phyloP scores from a whole-genome alignment of 2,113 vertebrate species.

The Aplodontia rufa region DNA sequence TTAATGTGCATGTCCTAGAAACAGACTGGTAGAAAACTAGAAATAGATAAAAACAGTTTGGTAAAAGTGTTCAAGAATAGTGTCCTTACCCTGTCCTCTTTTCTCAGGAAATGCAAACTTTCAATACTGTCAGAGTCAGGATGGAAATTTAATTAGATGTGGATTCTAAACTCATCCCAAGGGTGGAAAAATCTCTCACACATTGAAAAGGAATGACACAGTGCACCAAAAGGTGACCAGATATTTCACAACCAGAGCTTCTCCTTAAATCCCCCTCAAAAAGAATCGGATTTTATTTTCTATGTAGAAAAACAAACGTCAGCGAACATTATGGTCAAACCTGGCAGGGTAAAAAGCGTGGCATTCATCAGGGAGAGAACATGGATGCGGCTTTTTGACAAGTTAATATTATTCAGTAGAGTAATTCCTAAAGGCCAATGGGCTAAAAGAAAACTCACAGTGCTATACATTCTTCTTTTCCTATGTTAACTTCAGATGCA shows the following conservation, averaged over 20 bases:
- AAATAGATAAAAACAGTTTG: not conserved
- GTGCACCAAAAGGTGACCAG: not conserved
- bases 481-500: not conserved
- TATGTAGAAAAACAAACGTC: constrained; percentile 22
- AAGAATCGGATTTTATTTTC: constrained; percentile 30
- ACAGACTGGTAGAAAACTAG: not conserved
- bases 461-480: constrained; percentile 15
- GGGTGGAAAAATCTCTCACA: not conserved
- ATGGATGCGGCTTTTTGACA: not conserved
- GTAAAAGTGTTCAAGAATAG: not conserved
- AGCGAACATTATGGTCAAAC: not conserved
- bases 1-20: not conserved
- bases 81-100: not conserved
- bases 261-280: not conserved
- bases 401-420: constrained; percentile 6
- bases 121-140: not conserved
- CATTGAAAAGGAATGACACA: not conserved
- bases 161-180: not conserved
- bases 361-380: constrained; percentile 8
- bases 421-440: constrained; percentile 30
- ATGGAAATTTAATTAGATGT: not conserved
- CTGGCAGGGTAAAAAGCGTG: not conserved
- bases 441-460: not conserved
- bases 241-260: not conserved
- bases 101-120: not conserved